These are phyloP conservation scores for Cheilosia pagana DNA, from an alignment of 2,888 invertebrate genomes.

Conservation along the genomic window DNA sequence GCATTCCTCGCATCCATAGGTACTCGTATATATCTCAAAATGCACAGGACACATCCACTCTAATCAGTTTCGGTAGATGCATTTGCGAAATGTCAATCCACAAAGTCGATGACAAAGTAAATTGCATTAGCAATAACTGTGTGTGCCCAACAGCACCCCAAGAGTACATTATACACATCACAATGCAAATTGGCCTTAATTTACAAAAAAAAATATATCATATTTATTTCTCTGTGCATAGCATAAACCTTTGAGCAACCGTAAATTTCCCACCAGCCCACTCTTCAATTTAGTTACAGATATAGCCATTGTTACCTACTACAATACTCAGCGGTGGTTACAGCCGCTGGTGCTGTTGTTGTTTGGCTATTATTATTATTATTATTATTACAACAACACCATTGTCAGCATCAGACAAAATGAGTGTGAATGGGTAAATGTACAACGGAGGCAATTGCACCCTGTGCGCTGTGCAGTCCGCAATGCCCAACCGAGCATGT, in stretches of 20 bases:
- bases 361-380: slow-evolving; percentile 35
- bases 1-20: slow-evolving; percentile 1
- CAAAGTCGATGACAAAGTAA: slow-evolving; percentile 57
- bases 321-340: neutral
- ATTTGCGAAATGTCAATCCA: neutral
- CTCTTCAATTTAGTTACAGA: slow-evolving; percentile 27
- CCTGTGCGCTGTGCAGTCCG: slow-evolving; percentile 30
- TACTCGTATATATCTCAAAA: slow-evolving; percentile 1
- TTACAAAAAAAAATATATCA: slow-evolving; percentile 41
- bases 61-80: slow-evolving; percentile 6
- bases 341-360: neutral
- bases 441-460: slow-evolving; percentile 54
- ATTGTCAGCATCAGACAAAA: slow-evolving; percentile 50
- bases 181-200: slow-evolving; percentile 74
- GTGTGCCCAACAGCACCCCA: slow-evolving; percentile 42
- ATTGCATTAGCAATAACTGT: slow-evolving; percentile 67
- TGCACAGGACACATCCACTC: slow-evolving; percentile 33
- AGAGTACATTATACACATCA: slow-evolving; percentile 35
- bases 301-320: neutral
- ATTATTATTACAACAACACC: slow-evolving; percentile 19
- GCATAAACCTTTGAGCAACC: slow-evolving; percentile 3
- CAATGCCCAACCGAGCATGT: slow-evolving; percentile 66
- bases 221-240: slow-evolving; percentile 8
- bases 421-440: slow-evolving; percentile 33
- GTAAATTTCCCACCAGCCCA: slow-evolving; percentile 58